Base-by-base conservation (phyloP, 2,113 vertebrate genomes). In the Clarias macrocephalus region DNA sequence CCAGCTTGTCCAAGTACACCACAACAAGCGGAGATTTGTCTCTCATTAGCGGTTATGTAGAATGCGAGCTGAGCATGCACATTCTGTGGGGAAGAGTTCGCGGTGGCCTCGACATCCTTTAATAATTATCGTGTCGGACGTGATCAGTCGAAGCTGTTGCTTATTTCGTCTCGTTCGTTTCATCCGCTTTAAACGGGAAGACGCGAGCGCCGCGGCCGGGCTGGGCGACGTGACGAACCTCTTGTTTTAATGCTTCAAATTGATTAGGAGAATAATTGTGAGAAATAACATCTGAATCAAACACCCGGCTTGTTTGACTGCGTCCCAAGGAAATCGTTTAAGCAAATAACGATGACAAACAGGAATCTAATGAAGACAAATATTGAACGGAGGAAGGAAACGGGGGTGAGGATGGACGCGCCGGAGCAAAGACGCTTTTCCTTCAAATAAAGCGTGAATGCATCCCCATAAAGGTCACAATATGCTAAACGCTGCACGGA, bases 141-240 rank as follows among this genome's bases (percentile, higher is more conserved):
- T 79, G 75, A 79, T 79, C 52, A n/a, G 75, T 79, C 56, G 18
- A 79, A 79, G 75, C 52, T 79, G 52, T 18, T 79, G 48, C 75
- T 56, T 18, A 30, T 79, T 56, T 28, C 75, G 28, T 79, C 52
- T 56, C 52, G 56, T 30, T 56, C 75, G 28, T 79, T 52, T 56
- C 52, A 79, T 79, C 75, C 13, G 21, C 37, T 10, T 75, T 75
- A 48, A 48, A 75, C 37, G 12, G 72, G 48, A 42, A 72, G 37
- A 72, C 10, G 68, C 10, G 68, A 19, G 21, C 37, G 8, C 21
- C 33, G 30, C 30, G 37, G 9, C n/a, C 4, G 9, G 9, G 37
- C 7, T 37, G 65, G 68, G 2, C 9, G 23, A 76, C 37, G 15
- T 52, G 73, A 76, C 42, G n/a, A 75, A 75, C 4, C 37, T 19